Evolutionary conservation across 2,113 vertebrate species (phyloP).

Genomic region (Calypte anna): DNA sequence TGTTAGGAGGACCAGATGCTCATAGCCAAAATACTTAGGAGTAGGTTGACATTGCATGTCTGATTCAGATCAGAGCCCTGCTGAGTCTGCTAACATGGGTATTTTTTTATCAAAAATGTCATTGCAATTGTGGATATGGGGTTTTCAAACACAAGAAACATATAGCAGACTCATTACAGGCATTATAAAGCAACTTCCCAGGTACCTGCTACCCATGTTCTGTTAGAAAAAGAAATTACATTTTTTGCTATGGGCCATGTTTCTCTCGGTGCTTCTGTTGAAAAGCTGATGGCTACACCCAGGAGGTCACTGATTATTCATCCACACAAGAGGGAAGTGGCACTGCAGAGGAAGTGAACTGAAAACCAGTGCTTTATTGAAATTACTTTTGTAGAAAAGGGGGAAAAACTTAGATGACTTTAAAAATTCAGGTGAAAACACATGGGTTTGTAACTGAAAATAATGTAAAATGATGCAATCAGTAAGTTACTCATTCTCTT

Average conservation of each 20-base stretch:
- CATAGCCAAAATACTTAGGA: neutral
- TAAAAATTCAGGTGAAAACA: neutral
- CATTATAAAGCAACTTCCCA: neutral
- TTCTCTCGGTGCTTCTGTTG: neutral
- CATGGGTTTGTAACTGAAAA: neutral
- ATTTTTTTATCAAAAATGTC: neutral
- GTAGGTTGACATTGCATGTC: neutral
- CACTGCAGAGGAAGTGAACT: neutral
- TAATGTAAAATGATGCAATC: neutral
- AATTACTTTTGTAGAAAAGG: neutral
- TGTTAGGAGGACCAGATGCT: neutral
- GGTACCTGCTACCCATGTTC: neutral
- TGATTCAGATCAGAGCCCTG: neutral
- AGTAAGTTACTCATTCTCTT: neutral
- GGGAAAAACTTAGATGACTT: neutral
- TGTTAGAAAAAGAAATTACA: rapidly evolving
- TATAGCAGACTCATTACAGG: neutral
- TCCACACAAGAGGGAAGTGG: neutral
- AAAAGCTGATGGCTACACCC: neutral
- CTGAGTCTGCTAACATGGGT: neutral
- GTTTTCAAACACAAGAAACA: neutral
- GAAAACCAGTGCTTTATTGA: neutral
- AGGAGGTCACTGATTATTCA: neutral
- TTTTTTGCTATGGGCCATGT: neutral
- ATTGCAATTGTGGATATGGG: rapidly evolving